Percentiles rank a stretch among this genome's conserved stretches.
These are phyloP conservation scores for Fulica atra DNA, from an alignment of 2,113 vertebrate species.

Conservation along the genomic window DNA sequence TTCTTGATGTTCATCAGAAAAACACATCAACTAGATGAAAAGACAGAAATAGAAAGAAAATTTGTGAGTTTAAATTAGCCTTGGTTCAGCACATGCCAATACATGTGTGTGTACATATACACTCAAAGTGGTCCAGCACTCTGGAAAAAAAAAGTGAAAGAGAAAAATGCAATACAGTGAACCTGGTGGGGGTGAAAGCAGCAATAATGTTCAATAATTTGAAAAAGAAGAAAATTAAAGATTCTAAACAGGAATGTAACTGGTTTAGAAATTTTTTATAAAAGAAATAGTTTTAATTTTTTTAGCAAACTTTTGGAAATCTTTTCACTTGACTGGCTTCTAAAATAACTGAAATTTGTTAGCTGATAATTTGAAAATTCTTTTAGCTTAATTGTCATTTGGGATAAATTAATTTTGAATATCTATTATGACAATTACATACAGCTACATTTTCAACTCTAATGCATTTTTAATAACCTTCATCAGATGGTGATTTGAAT, in stretches of 20 bases:
- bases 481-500: constrained; percentile 74
- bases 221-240: neutral
- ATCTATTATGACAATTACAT: constrained; percentile 73
- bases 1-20: neutral
- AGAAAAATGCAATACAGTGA: neutral
- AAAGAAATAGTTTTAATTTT: neutral
- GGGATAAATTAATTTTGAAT: constrained; percentile 75
- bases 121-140: neutral
- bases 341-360: constrained; percentile 70
- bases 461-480: constrained; percentile 81
- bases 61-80: neutral
- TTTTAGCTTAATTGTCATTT: constrained; percentile 64
- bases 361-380: constrained; percentile 69
- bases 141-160: neutral
- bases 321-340: constrained; percentile 43
- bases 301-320: constrained; percentile 30
- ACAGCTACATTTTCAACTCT: constrained; percentile 71
- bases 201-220: neutral
- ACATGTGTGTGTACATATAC: neutral
- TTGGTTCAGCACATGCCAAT: neutral
- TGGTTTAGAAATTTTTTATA: neutral
- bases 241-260: neutral
- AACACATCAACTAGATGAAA: neutral
- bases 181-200: neutral
- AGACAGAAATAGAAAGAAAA: neutral